These are phyloP conservation scores for Philopotamus ludificatus DNA, from an alignment of 1,140 invertebrate genomes.

Conservation along the genomic window DNA sequence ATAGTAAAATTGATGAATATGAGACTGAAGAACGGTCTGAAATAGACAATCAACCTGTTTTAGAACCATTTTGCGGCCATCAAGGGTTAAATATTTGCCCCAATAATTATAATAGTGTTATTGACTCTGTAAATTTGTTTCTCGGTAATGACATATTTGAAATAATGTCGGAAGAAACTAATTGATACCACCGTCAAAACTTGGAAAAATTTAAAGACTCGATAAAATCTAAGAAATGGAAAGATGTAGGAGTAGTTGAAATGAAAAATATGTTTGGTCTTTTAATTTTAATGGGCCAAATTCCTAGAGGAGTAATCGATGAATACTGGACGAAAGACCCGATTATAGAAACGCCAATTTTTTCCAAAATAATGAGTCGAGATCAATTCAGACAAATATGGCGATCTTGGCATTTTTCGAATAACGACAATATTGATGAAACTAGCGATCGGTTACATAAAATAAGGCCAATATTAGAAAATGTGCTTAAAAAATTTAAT, in stretches of 20 bases:
- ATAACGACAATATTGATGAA: neutral
- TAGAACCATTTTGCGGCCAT: too few relatives aligned
- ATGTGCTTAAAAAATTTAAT: slow-evolving; percentile 31
- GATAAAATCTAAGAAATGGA: neutral
- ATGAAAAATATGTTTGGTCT: neutral
- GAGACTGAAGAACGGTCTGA: too few relatives aligned
- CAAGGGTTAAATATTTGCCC: too few relatives aligned
- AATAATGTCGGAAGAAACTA: too few relatives aligned
- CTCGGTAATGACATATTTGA: too few relatives aligned
- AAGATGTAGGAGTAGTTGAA: neutral
- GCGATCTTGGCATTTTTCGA: neutral
- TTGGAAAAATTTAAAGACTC: neutral
- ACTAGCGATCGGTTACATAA: too few relatives aligned
- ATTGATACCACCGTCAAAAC: too few relatives aligned
- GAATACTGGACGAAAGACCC: neutral
- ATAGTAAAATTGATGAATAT: too few relatives aligned
- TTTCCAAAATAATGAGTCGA: neutral
- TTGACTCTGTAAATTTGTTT: too few relatives aligned
- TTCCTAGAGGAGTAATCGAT: neutral
- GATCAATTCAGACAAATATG: neutral
- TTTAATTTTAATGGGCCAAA: neutral
- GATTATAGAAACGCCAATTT: neutral
- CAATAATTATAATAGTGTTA: too few relatives aligned
- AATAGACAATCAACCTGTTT: too few relatives aligned
- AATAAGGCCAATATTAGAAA: slow-evolving; percentile 28